Percentiles rank a stretch among this genome's conserved stretches.
phyloP scores from a whole-genome alignment of 2,797 vertebrate genomes.

The Diplodus puntazzo region DNA sequence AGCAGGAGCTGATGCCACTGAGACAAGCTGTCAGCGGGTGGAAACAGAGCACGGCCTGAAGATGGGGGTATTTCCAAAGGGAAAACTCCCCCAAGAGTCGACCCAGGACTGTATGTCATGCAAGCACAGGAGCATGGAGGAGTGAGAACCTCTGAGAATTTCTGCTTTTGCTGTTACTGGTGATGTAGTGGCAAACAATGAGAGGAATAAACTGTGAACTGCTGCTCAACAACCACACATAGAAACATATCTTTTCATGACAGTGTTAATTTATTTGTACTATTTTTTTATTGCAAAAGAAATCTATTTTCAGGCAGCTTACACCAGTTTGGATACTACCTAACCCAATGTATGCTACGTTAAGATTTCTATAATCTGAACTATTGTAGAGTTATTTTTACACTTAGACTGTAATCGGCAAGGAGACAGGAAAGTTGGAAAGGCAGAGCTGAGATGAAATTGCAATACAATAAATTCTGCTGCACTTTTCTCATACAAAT shows the following conservation, averaged over 20 bases:
- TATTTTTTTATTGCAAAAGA: constrained; percentile 56
- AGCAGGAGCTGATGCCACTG: constrained; percentile 72
- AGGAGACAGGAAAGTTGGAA: constrained; percentile 1
- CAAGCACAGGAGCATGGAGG: constrained; percentile 45
- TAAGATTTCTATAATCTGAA: constrained; percentile 45
- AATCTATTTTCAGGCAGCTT: constrained; percentile 69
- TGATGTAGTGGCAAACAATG: constrained; percentile 22
- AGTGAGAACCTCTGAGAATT: constrained; percentile 23
- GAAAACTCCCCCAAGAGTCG: constrained; percentile 54
- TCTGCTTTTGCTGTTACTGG: constrained; percentile 24
- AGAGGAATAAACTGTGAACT: constrained; percentile 36
- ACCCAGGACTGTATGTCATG: constrained; percentile 48
- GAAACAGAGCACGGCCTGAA: constrained; percentile 72
- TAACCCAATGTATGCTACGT: constrained; percentile 44
- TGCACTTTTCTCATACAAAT: constrained; percentile 48
- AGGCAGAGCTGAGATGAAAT: constrained; percentile 25
- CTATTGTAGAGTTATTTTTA: constrained; percentile 48
- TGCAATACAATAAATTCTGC: constrained; percentile 33
- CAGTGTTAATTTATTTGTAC: constrained; percentile 68
- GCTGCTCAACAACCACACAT: constrained; percentile 37
- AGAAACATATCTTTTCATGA: constrained; percentile 53
- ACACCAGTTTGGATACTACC: constrained; percentile 58
- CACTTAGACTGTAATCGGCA: constrained; percentile 8
- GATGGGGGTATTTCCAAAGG: constrained; percentile 72
- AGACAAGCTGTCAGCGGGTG: constrained; percentile 69